Evolutionary conservation across 2,113 vertebrate genomes (phyloP).

Genomic region (Pachyramphus minor): DNA sequence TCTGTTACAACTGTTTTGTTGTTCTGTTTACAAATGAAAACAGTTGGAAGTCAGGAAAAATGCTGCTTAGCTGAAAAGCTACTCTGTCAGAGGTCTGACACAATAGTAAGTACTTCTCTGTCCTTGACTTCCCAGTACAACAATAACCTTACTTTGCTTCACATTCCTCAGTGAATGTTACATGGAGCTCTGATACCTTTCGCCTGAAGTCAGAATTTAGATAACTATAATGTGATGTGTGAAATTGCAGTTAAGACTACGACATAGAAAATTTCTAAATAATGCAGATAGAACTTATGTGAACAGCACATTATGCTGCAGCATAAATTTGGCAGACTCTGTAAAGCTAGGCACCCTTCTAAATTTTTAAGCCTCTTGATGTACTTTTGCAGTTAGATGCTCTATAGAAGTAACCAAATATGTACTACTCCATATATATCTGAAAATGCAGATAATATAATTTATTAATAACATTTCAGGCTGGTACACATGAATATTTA

Average conservation of each 20-base stretch:
- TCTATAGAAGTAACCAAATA: background rate
- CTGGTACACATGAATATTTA: background rate
- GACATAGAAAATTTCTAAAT: background rate
- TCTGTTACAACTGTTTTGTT: background rate
- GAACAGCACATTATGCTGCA: background rate
- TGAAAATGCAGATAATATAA: background rate
- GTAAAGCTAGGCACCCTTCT: background rate
- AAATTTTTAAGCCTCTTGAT: background rate
- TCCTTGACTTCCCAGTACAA: background rate
- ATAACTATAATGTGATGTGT: background rate
- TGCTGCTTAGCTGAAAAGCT: background rate
- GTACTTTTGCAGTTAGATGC: background rate
- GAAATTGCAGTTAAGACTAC: background rate
- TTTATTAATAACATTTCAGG: background rate
- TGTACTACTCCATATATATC: background rate
- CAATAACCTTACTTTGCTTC: background rate
- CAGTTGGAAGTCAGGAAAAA: background rate
- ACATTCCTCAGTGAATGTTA: background rate
- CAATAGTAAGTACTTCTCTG: background rate
- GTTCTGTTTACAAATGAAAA: conserved; percentile 12
- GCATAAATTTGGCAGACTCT: background rate
- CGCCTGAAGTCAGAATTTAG: background rate
- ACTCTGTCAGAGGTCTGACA: background rate
- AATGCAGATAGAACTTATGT: background rate
- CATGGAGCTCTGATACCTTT: background rate